Evolutionary conservation across 2,888 invertebrate genomes (phyloP), one percentile per base, ranked within the genome.

Genomic region (Trachelus stipa): DNA sequence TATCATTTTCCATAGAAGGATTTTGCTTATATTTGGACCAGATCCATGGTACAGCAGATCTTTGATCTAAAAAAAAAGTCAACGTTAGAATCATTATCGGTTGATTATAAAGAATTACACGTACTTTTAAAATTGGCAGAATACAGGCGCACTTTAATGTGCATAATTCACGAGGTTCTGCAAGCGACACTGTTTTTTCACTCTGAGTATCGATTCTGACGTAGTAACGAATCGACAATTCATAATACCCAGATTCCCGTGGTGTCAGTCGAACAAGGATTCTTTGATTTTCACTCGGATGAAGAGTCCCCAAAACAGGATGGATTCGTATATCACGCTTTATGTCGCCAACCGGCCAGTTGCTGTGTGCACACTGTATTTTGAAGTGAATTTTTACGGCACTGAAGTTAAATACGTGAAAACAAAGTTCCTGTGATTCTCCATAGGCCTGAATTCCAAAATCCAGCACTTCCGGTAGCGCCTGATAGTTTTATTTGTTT

Each of bases 351-450:
- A 84, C 56, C 0, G 85, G 83, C 80, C 79, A 83, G 34, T 81
- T 81, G 12, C 74, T 78, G n/a, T 84, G 80, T 11, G 75, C 79
- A 35, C 84, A 82, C 12, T 75, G 80, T 40, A 92, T 81, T 74
- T 87, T 80, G 80, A 89, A 93, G 80, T 89, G 86, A 31, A 92
- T 88, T 4, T 87, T 85, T 3, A 92, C 90, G 33, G 84, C 74
- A 37, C 92, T 92, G 80, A 91, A 91, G 86, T 93, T 93, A 79
- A 88, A 91, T 30, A 92, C 73, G 68, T 89, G 81, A 77, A 93
- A 92, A 71, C 85, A 83, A 9, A 87, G 82, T 34, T 87, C 81
- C 56, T 86, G 86, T 3, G 81, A 79, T 33, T 85, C 81, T 23
- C 88, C 89, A 80, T 89, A 91, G 71, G 83, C 81, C 12, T 88